Conservation (phyloP, 2,113 vertebrate genomes). For the Toxostoma redivivum region DNA sequence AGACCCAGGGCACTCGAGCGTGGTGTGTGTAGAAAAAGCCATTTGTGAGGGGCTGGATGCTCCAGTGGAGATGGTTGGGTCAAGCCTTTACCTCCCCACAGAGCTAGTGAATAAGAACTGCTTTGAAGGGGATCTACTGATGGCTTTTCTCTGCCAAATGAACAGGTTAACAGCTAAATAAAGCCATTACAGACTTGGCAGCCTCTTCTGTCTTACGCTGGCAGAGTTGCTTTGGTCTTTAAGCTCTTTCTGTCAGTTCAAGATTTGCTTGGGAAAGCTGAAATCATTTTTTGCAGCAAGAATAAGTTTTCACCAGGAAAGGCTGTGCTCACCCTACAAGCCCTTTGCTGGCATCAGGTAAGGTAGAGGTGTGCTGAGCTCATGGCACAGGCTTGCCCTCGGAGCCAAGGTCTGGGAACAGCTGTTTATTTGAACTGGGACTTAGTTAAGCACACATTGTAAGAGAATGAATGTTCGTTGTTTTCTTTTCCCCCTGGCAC, state of each 20-base stretch:
- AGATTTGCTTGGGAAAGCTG: not conserved
- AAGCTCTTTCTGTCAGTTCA: not conserved
- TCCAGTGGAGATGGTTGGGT: not conserved
- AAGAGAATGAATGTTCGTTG: not conserved
- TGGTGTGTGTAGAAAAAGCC: not conserved
- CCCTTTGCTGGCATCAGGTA: not conserved
- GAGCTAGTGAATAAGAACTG: not conserved
- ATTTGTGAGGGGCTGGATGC: not conserved
- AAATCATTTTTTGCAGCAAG: not conserved
- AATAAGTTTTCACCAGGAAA: not conserved
- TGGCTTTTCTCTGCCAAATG: not conserved
- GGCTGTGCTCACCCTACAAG: not conserved
- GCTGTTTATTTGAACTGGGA: not conserved
- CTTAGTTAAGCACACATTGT: not conserved
- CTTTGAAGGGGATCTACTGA: not conserved
- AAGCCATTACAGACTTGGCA: not conserved
- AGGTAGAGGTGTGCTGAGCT: not conserved
- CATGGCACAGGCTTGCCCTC: not conserved
- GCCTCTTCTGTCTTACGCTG: not conserved
- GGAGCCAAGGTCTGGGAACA: not conserved
- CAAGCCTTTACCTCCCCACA: not conserved
- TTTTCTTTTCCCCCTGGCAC: not conserved
- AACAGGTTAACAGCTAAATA: not conserved
- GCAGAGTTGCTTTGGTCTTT: not conserved
- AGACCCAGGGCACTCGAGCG: fast-evolving